Conservation (phyloP, 2,888 invertebrate genomes). For the Eugnorisma glareosa region DNA sequence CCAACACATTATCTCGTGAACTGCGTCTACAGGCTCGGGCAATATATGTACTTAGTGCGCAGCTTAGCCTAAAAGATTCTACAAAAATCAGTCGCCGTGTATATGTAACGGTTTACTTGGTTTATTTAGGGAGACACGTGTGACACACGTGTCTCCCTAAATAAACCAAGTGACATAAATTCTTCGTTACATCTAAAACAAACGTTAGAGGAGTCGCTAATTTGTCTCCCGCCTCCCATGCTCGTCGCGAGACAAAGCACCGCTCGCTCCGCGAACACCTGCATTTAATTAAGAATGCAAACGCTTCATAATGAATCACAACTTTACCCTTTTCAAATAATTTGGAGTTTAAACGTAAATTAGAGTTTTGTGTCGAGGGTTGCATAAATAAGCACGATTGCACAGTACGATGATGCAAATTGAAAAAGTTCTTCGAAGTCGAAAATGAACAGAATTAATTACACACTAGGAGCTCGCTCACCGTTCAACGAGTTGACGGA, state of each 20-base stretch:
- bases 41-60: constrained; percentile 26
- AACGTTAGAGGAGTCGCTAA: constrained; percentile 41
- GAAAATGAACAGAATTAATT: constrained; percentile 78
- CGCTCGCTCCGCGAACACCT: constrained; percentile 49
- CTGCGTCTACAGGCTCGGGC: constrained; percentile 46
- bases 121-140: constrained; percentile 10
- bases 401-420: constrained; percentile 78
- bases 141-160: no score
- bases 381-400: constrained; percentile 68
- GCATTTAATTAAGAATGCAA: constrained; percentile 63
- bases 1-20: constrained; percentile 61
- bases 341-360: constrained; percentile 63
- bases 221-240: constrained; percentile 30
- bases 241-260: constrained; percentile 47
- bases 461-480: constrained; percentile 66
- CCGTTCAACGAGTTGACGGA: constrained; percentile 58
- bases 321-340: constrained; percentile 57
- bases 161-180: constrained; percentile 26
- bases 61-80: constrained; percentile 30
- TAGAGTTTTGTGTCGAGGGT: constrained; percentile 59
- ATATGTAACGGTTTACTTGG: constrained; percentile 5
- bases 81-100: background rate
- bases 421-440: constrained; percentile 79
- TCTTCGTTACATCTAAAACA: constrained; percentile 27
- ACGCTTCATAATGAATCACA: constrained; percentile 61